phyloP scores from a whole-genome alignment of 1,140 invertebrate genomes.

The Aphelinus certus region DNA sequence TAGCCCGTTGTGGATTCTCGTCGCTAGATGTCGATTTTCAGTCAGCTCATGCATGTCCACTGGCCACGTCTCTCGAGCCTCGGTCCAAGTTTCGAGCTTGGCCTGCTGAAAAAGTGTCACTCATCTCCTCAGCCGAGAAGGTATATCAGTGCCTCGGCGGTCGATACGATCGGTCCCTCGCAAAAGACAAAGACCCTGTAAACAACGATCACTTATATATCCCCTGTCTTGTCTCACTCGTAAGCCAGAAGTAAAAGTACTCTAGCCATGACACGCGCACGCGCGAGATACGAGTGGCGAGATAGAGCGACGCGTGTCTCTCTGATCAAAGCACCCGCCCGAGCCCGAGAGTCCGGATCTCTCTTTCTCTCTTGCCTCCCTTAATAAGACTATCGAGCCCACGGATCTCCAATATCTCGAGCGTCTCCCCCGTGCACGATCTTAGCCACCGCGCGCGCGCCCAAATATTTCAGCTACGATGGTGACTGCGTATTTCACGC shows the following conservation, averaged over 20 bases:
- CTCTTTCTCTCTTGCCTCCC: neutral
- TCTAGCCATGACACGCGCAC: too few relatives aligned
- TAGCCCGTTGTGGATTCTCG: too few relatives aligned
- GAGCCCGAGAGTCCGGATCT: too few relatives aligned
- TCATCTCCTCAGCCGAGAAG: too few relatives aligned
- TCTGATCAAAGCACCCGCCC: constrained; percentile 28
- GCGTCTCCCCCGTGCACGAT: neutral
- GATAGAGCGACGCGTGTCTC: constrained; percentile 19
- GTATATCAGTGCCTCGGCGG: neutral
- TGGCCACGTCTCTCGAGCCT: too few relatives aligned
- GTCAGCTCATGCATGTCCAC: too few relatives aligned
- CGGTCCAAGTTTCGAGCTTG: too few relatives aligned
- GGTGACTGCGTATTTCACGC: neutral
- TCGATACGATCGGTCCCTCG: too few relatives aligned
- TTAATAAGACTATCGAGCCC: constrained; percentile 27
- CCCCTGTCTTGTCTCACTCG: neutral
- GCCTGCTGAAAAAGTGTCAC: too few relatives aligned
- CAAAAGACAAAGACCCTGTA: constrained; percentile 1
- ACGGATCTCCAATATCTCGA: constrained; percentile 33
- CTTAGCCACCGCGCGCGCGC: neutral
- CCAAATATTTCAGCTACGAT: constrained; percentile 7
- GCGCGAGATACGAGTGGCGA: neutral
- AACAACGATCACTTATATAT: constrained; percentile 3
- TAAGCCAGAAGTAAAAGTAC: constrained; percentile 23
- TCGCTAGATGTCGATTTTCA: too few relatives aligned